Evolutionary conservation across 2,888 invertebrate species (phyloP).

Genomic region (Cephus runcator): DNA sequence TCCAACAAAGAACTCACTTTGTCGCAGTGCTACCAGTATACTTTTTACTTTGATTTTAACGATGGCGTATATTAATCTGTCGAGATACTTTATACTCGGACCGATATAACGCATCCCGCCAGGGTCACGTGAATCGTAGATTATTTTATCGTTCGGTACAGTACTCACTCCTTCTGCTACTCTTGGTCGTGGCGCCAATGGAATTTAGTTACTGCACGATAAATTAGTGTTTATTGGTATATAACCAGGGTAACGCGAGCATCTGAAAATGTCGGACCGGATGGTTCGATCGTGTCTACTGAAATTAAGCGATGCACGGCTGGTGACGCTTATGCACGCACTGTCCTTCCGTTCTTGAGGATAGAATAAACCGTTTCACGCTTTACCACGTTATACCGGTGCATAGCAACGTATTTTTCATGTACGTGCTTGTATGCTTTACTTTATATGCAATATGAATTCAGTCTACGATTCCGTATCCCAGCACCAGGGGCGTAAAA

Average conservation of each 20-base stretch:
- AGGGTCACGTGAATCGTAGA: background rate
- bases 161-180: background rate
- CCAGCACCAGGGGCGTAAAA: background rate
- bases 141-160: background rate
- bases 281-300: background rate
- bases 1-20: background rate
- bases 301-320: background rate
- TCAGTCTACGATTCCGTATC: background rate
- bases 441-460: background rate
- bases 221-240: background rate
- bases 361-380: background rate
- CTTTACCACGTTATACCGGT: background rate
- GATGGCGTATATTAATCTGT: background rate
- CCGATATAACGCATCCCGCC: background rate
- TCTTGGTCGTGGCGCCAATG: background rate
- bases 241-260: background rate
- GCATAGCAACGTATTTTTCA: background rate
- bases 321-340: background rate
- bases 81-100: background rate
- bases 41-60: background rate
- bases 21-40: background rate
- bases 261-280: background rate
- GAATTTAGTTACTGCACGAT: background rate
- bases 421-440: background rate
- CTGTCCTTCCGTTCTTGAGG: background rate